These are phyloP conservation scores for Emydocephalus ijimae DNA, from an alignment of 2,113 vertebrate genomes.

Conservation along the genomic window DNA sequence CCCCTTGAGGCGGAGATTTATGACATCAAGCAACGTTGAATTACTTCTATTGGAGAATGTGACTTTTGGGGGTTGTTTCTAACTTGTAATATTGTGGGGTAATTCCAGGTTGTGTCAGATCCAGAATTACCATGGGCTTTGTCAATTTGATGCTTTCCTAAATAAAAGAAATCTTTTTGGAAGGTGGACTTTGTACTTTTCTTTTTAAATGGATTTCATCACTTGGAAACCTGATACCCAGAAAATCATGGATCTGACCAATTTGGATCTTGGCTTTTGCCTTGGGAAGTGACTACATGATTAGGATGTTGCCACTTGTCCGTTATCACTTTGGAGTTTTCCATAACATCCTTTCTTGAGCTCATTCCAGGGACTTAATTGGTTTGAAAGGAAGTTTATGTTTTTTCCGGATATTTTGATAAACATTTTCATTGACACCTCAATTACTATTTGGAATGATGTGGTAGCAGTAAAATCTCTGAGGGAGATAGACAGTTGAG, in stretches of 20 bases:
- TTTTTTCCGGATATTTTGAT: background rate
- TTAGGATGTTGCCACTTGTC: background rate
- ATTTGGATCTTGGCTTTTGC: background rate
- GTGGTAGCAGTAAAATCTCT: background rate
- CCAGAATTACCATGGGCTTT: no score
- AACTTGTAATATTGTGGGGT: no score
- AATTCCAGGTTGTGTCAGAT: no score
- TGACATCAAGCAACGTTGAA: no score
- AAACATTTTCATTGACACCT: background rate
- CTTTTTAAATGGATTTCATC: no score
- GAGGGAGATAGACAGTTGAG: background rate
- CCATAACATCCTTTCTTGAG: background rate
- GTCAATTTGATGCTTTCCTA: no score
- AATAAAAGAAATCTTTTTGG: no score
- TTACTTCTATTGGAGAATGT: no score
- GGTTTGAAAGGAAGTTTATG: background rate
- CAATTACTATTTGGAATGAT: background rate
- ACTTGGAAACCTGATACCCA: background rate
- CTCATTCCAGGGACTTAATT: background rate
- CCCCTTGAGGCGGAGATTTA: no score
- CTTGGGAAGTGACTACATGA: background rate
- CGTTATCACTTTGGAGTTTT: background rate
- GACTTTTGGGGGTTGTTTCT: no score
- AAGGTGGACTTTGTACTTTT: no score
- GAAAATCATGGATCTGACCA: background rate